Percentiles rank a stretch among this genome's conserved stretches.
phyloP scores from a whole-genome alignment of 2,113 vertebrate species.

The Orientallactaga bullata region DNA sequence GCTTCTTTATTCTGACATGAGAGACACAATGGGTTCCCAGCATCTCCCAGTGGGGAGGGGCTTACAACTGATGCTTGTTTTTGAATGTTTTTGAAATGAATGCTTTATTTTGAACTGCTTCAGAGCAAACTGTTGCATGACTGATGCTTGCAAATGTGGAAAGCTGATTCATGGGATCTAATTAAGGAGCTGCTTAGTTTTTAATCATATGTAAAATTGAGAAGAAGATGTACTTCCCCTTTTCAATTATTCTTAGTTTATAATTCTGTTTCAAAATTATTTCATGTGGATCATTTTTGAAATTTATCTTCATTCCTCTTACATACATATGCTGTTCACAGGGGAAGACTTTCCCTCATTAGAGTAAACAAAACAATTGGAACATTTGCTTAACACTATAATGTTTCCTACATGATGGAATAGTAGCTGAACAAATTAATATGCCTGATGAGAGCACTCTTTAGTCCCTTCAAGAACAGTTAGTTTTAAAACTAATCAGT shows the following conservation, averaged over 20 bases:
- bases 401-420: conserved; percentile 32
- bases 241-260: conserved; percentile 2
- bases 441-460: neutral
- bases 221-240: neutral
- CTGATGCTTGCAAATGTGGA: neutral
- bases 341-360: conserved; percentile 2
- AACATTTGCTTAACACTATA: conserved; percentile 25
- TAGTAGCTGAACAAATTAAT: conserved; percentile 28
- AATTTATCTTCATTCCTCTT: neutral
- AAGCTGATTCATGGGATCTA: neutral
- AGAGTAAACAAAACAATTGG: conserved; percentile 42
- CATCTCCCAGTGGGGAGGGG: accelerated
- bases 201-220: conserved; percentile 7
- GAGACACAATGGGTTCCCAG: neutral
- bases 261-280: conserved; percentile 43
- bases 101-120: conserved; percentile 23
- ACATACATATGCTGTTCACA: neutral
- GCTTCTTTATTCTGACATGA: neutral
- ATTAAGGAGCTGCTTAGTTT: neutral
- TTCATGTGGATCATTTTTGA: conserved; percentile 20
- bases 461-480: neutral
- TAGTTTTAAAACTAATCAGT: conserved; percentile 53
- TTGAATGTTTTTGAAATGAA: neutral
- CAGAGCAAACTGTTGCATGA: neutral
- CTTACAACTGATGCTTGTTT: neutral